These are phyloP conservation scores for Coecobrya sp. DNA, from an alignment of 2,888 invertebrate genomes.

Conservation along the genomic window DNA sequence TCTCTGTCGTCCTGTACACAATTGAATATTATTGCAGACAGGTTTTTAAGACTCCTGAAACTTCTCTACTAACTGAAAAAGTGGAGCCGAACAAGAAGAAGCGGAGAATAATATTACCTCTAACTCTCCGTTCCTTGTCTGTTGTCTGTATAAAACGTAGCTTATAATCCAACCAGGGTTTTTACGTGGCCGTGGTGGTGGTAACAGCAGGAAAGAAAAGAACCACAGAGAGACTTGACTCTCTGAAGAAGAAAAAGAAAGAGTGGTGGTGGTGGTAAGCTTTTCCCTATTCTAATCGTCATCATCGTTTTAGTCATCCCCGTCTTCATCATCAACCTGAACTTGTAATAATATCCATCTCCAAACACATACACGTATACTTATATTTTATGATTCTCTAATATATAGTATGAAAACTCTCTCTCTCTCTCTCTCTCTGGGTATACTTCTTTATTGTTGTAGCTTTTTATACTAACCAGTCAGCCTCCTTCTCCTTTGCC, in stretches of 20 bases:
- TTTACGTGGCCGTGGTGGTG: constrained; percentile 16
- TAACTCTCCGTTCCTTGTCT: background rate
- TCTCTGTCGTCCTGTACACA: background rate
- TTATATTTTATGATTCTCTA: constrained; percentile 4
- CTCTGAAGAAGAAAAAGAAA: constrained; percentile 14
- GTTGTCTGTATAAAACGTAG: too few relatives aligned
- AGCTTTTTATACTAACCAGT: constrained; percentile 23
- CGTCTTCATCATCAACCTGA: constrained; percentile 67
- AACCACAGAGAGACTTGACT: constrained; percentile 63
- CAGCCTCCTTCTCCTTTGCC: constrained; percentile 65
- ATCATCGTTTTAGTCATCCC: constrained; percentile 69
- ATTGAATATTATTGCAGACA: constrained; percentile 57
- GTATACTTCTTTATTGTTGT: constrained; percentile 40
- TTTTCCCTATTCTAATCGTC: constrained; percentile 71
- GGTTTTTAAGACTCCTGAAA: constrained; percentile 54
- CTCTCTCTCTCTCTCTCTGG: background rate
- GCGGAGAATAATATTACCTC: background rate
- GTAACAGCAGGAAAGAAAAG: constrained; percentile 70
- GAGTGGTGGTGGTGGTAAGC: constrained; percentile 53
- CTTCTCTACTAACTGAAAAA: constrained; percentile 47
- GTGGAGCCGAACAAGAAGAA: constrained; percentile 41
- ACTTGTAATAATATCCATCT: constrained; percentile 51
- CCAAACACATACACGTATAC: constrained; percentile 4
- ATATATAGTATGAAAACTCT: background rate
- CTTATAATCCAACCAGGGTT: constrained; percentile 56